phyloP scores from a whole-genome alignment of 2,113 vertebrate genomes.

The Mobula birostris region DNA sequence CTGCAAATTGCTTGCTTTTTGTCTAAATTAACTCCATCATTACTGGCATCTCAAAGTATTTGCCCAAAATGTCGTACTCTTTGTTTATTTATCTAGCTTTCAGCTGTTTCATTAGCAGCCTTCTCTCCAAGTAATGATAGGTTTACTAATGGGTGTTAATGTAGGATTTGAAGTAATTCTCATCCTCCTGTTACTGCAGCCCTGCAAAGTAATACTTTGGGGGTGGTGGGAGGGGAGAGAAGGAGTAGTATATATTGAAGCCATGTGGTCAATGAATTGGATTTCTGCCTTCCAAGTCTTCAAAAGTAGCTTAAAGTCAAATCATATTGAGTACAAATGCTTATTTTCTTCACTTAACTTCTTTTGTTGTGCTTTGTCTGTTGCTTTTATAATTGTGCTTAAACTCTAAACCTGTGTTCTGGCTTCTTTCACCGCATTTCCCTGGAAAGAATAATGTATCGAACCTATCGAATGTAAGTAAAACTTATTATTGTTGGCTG shows the following conservation, averaged over 20 bases:
- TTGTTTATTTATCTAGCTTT: too few relatives aligned
- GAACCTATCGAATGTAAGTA: constrained; percentile 99
- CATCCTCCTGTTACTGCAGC: too few relatives aligned
- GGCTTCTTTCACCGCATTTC: constrained; percentile 81
- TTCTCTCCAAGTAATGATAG: too few relatives aligned
- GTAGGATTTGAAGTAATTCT: too few relatives aligned
- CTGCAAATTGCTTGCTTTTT: too few relatives aligned
- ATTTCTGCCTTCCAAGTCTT: not conserved
- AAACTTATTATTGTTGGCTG: constrained; percentile 42
- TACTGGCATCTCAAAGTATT: too few relatives aligned
- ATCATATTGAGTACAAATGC: constrained; percentile 40
- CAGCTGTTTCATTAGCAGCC: too few relatives aligned
- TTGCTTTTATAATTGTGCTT: constrained; percentile 64
- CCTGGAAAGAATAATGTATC: constrained; percentile 99
- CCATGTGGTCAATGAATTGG: not conserved
- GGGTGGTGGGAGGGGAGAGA: not conserved
- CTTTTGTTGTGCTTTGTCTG: constrained; percentile 59
- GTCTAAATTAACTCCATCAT: too few relatives aligned
- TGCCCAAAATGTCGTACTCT: too few relatives aligned
- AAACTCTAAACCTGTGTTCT: constrained; percentile 53
- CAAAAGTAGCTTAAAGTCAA: not conserved
- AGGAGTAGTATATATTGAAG: not conserved
- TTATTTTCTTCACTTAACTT: constrained; percentile 55
- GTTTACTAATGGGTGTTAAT: too few relatives aligned
- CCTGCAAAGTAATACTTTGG: too few relatives aligned